These are phyloP conservation scores for Nanorana parkeri DNA, from an alignment of 2,113 vertebrate genomes.

Conservation along the genomic window DNA sequence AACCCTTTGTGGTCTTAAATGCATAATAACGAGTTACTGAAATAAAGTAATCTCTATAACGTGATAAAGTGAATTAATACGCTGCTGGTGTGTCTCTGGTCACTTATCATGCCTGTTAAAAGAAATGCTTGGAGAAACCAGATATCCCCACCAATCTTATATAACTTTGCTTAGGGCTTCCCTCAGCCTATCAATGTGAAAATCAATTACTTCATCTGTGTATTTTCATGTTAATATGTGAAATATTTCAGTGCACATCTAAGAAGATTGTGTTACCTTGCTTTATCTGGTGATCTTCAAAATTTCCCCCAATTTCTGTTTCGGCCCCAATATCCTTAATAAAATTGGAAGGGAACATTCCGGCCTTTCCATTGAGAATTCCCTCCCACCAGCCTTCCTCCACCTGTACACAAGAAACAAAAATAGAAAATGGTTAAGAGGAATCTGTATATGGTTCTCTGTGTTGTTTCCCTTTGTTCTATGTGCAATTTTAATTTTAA, in stretches of 20 bases:
- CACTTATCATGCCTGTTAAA: no score
- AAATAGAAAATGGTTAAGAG: not conserved
- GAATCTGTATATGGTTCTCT: no score
- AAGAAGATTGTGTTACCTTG: constrained; percentile 76
- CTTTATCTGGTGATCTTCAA: constrained; percentile 84
- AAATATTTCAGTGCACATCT: not conserved
- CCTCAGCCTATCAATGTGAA: not conserved
- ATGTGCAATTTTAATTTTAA: no score
- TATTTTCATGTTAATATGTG: not conserved
- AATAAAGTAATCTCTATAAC: no score
- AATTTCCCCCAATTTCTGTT: constrained; percentile 75
- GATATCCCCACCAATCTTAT: no score
- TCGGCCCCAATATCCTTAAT: constrained; percentile 85
- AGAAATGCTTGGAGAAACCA: no score
- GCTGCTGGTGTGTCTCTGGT: no score
- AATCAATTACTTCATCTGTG: not conserved
- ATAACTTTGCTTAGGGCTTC: no score
- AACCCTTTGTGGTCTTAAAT: no score
- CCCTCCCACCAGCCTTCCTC: constrained; percentile 99
- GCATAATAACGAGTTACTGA: no score
- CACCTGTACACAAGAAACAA: constrained; percentile 75
- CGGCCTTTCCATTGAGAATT: constrained; percentile 87
- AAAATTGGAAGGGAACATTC: constrained; percentile 99
- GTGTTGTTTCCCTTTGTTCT: no score
- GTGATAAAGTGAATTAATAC: no score